These are phyloP conservation scores for Tokudaia muenninki DNA, from an alignment of 2,797 vertebrate genomes.

Conservation along the genomic window DNA sequence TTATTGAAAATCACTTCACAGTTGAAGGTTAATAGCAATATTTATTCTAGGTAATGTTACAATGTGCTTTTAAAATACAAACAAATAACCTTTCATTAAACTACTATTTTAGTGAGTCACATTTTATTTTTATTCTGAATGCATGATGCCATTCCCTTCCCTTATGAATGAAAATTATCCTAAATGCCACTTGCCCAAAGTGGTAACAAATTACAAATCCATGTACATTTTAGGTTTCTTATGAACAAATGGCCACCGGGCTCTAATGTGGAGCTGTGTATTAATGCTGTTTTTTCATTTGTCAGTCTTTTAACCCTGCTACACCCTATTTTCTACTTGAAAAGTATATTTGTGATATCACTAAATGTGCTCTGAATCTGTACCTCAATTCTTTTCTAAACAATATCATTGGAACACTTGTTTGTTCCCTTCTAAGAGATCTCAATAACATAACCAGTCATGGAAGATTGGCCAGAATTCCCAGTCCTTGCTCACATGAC, in stretches of 20 bases:
- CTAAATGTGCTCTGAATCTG: constrained; percentile 16
- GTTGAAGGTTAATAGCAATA: constrained; percentile 82
- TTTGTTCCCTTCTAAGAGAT: not conserved
- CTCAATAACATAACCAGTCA: not conserved
- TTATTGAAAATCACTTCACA: constrained; percentile 80
- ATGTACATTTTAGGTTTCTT: constrained; percentile 51
- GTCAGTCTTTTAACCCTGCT: constrained; percentile 5
- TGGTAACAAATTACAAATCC: constrained; percentile 45
- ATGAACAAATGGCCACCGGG: constrained; percentile 8
- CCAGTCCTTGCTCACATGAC: not conserved
- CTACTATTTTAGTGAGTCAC: constrained; percentile 81
- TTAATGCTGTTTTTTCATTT: constrained; percentile 3
- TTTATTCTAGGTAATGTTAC: constrained; percentile 83
- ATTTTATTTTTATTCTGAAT: constrained; percentile 85
- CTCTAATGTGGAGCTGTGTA: constrained; percentile 15
- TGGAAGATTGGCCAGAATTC: not conserved
- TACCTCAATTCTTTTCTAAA: constrained; percentile 49
- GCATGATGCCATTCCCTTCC: constrained; percentile 70
- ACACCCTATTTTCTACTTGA: constrained; percentile 50
- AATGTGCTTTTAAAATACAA: constrained; percentile 85
- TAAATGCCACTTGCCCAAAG: constrained; percentile 68
- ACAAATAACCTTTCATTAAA: constrained; percentile 77
- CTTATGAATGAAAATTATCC: constrained; percentile 81
- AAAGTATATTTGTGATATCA: constrained; percentile 43
- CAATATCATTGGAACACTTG: not conserved